Base-by-base conservation (phyloP, 1,140 invertebrate species). In the Drosophila sechellia region DNA sequence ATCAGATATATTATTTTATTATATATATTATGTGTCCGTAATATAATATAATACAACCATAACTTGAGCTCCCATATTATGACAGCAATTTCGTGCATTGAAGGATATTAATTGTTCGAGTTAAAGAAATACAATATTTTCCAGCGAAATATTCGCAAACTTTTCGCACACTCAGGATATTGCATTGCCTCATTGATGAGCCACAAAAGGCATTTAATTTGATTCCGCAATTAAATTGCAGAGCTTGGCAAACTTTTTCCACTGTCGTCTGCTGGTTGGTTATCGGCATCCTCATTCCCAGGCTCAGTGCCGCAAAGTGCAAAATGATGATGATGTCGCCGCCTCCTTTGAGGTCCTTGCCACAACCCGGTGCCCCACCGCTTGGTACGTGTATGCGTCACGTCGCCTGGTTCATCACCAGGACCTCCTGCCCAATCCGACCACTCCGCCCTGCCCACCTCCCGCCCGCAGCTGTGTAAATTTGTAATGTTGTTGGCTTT, bases 401-500 rank as follows among this genome's bases (percentile, higher is more conserved):
- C 70, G 71, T 75, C 54, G 68, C 66, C 66, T 34, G 52, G 45
- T 68, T 68, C 64, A 68, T 68, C 53, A 52, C 45, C 69, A 69
- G 65, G 12, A 25, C 37, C 45, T 12, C 42, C 12, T 31, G 5
- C 12, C 25, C 57, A n/a, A 46, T 10, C 46, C 53, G 3, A 40
- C 15, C 22, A 27, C 37, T 4, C 8, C 37, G 15, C 40, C 34
- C 11, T n/a, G 22, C 42, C 35, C 45, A 20, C 22, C 43, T 5
- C 25, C 57, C 64, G 17, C 59, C 43, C 59, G 11, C 45, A 40
- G 46, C 48, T 75, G 71, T 75, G 71, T 75, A 75, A 75, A 75
- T 75, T 75, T 75, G 72, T 75, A 75, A 75, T 75, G 72, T 75
- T 75, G 72, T 75, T 75, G 72, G 72, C 35, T 65, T 65, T 75